These are phyloP conservation scores for Martes martes DNA, from an alignment of 2,113 vertebrate genomes.

Conservation along the genomic window DNA sequence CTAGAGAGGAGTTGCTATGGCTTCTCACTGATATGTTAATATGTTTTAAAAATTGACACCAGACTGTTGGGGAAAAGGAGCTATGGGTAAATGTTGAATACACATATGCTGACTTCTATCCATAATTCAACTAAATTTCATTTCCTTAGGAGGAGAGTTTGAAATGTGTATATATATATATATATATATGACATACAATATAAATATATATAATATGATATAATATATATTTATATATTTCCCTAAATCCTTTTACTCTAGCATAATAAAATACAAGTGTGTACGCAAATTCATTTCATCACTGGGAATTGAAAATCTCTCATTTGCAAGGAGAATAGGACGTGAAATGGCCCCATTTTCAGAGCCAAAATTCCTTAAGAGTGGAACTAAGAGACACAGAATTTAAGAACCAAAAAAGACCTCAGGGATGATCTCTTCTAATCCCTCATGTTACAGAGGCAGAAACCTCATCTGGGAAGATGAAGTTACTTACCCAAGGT, in stretches of 20 bases:
- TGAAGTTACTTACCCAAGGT: conserved; percentile 1
- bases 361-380: conserved; percentile 43
- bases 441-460: background rate
- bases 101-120: conserved; percentile 71
- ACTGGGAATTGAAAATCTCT: conserved; percentile 71
- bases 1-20: conserved; percentile 67
- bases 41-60: conserved; percentile 48
- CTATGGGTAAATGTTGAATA: conserved; percentile 64
- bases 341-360: conserved; percentile 51
- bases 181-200: background rate
- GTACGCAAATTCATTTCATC: conserved; percentile 69
- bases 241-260: conserved; percentile 68
- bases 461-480: background rate
- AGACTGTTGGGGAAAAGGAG: conserved; percentile 67
- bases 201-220: background rate
- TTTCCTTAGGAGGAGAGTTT: conserved; percentile 62
- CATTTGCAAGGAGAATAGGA: conserved; percentile 59
- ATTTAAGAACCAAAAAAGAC: conserved; percentile 31
- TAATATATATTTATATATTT: background rate
- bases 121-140: conserved; percentile 74
- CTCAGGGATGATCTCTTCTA: conserved; percentile 1
- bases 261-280: conserved; percentile 73
- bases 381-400: conserved; percentile 4
- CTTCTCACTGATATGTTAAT: conserved; percentile 75
- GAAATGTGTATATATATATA: background rate